Evolutionary conservation across 2,888 invertebrate genomes (phyloP), one percentile per base, ranked within the genome.

Genomic region (Biston betularia): DNA sequence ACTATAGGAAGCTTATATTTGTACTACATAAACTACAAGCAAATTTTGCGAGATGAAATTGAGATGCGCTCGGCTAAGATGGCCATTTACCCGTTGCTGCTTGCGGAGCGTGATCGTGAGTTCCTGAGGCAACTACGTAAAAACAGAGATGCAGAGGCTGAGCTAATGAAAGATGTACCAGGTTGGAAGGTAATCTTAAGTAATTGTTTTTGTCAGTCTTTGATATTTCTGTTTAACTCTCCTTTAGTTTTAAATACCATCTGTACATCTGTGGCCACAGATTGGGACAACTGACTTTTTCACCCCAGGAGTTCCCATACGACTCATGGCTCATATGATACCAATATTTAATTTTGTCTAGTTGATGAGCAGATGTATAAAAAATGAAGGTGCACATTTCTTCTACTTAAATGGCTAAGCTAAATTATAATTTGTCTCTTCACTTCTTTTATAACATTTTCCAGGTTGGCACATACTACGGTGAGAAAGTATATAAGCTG

Each of bases 91-190:
- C 98, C 98, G 0, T 85, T 98, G 82, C 80, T 98, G 65, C 72
- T 96, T 42, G 98, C 98, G 0, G 98, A 98, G 86, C 94, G 96
- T 68, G 98, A 98, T 85, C 94, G 98, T 78, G 96, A 95, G 93
- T 98, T 95, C 79, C 84, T 99, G 83, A 97, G 97, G 80, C 97
- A 98, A 79, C 79, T 97, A 45, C 94, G 97, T 60, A 94, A 94
- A 65, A 97, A 98, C 87, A 95, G 98, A 14, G 98, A 98, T 14
- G 97, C 97, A 72, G 99, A 99, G 89, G 94, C 94, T 0, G 96
- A 97, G 63, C 92, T 99, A 42, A 99, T 99, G 99, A 96, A 96
- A 73, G 95, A 98, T 87, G 97, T 98, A 12, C 96, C 97, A 65
- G 97, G 97, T 74, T 99, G 99, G 99, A 96, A 97, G 94, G 95